Base-by-base conservation (phyloP, 92 coral and sea anemone genomes). In the Phymanthus crucifer region DNA sequence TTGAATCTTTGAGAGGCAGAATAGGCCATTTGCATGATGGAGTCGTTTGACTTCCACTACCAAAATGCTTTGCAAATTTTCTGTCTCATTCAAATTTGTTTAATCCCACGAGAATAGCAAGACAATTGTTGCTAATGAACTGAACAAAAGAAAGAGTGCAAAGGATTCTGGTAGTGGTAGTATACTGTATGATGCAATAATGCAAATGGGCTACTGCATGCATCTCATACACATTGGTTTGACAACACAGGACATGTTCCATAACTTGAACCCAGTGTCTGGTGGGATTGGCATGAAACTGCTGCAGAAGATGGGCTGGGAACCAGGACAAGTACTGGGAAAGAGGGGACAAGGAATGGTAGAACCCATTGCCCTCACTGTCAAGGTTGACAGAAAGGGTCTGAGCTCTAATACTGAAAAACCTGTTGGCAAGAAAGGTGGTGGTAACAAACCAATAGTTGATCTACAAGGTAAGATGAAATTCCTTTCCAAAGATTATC, bases 231-330 rank as follows among this genome's bases (percentile, higher is more conserved):
- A 31, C 6, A 35, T 74, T 13, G n/a, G 26, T 72, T 43, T 27
- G 27, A 32, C 23, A 32, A 38, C 64, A 21, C 52, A 96, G 99
- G 99, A 96, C 84, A 96, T 96, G 99, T 96, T 96, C 75, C 99
- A 85, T 21, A 93, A 96, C 76, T 82, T 96, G 58, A 73, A 91
- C 37, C 99, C 99, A 48, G 85, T 96, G 24, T 72, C 69, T 61
- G 94, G 95, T 24, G 99, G 99, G 11, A 79, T 96, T 47, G 99
- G 99, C 26, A 93, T 93, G 99, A 96, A 74, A 73, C 87, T 96
- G 46, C 87, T 96, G 34, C 95, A 91, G 78, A 96, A 96, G 81
- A 96, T 96, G 99, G 99, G 99, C 65, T 96, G 99, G 99, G 84
- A 81, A 40, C 99, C 99, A 47, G 99, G 99, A 11, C 96, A 93